phyloP scores from a whole-genome alignment of 2,888 invertebrate species.

The Bombylius major region DNA sequence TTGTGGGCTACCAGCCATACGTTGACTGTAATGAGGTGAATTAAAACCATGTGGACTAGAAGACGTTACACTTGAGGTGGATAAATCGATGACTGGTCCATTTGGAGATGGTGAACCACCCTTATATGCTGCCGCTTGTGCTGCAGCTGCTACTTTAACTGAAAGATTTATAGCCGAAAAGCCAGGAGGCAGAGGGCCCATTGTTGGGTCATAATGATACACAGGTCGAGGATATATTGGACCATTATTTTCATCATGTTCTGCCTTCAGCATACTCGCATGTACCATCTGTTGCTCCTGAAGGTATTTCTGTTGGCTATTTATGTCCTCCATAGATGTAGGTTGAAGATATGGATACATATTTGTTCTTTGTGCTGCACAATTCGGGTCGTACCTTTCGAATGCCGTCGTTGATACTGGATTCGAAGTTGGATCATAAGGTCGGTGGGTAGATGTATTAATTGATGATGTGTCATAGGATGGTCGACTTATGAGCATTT shows the following conservation, averaged over 20 bases:
- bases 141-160: constrained; percentile 55
- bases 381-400: constrained; percentile 49
- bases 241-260: constrained; percentile 54
- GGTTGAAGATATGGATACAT: constrained; percentile 48
- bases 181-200: constrained; percentile 57
- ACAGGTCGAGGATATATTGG: constrained; percentile 71
- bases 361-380: constrained; percentile 40
- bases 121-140: constrained; percentile 32
- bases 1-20: constrained; percentile 57
- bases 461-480: constrained; percentile 40
- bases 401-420: constrained; percentile 47
- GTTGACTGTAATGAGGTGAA: constrained; percentile 36
- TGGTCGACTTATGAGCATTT: constrained; percentile 30
- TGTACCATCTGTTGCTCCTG: constrained; percentile 39
- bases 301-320: constrained; percentile 44
- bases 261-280: constrained; percentile 51
- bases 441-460: constrained; percentile 42
- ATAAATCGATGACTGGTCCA: constrained; percentile 73
- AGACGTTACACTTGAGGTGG: constrained; percentile 71
- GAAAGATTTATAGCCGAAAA: constrained; percentile 73
- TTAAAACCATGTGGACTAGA: constrained; percentile 65
- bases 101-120: constrained; percentile 53
- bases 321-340: constrained; percentile 45
- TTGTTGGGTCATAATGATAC: constrained; percentile 68
- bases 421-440: constrained; percentile 45